A percentile compares a stretch with the other conserved stretches of the same genome.
Conservation (phyloP, 2,797 vertebrate species). For the Parambassis ranga region DNA sequence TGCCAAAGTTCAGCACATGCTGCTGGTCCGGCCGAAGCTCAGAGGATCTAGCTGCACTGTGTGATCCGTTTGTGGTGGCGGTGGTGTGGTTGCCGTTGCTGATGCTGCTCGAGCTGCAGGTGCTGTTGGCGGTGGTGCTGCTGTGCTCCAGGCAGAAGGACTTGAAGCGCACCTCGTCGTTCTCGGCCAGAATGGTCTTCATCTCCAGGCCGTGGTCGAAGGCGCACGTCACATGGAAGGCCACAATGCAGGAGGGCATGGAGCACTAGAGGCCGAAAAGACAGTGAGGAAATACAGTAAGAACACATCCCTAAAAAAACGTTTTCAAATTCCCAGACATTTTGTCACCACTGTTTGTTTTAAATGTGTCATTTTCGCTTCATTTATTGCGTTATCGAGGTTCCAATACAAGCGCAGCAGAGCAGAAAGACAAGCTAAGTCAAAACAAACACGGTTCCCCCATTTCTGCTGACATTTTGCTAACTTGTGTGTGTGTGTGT, state of each 20-base stretch:
- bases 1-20: conserved; percentile 28
- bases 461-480: conserved; percentile 47
- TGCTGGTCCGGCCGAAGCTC: conserved; percentile 37
- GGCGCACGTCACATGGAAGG: conserved; percentile 98
- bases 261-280: conserved; percentile 85
- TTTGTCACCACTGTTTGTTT: conserved; percentile 26
- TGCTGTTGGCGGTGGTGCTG: conserved; percentile 37
- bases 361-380: conserved; percentile 40
- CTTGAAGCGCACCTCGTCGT: conserved; percentile 97
- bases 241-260: conserved; percentile 93
- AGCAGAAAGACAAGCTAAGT: conserved; percentile 54
- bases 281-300: not conserved
- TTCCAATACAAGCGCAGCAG: conserved; percentile 32
- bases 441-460: conserved; percentile 56
- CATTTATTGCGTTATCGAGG: conserved; percentile 35
- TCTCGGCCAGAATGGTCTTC: conserved; percentile 94
- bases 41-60: conserved; percentile 10
- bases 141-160: conserved; percentile 97
- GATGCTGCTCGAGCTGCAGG: conserved; percentile 11
- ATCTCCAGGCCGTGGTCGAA: conserved; percentile 95
- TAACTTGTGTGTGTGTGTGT: conserved; percentile 31
- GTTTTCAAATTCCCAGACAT: conserved; percentile 5
- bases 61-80: conserved; percentile 17
- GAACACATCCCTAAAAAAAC: not conserved
- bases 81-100: conserved; percentile 35